Conservation (phyloP, 2,888 invertebrate genomes). For the Blastobasis lacticolella region DNA sequence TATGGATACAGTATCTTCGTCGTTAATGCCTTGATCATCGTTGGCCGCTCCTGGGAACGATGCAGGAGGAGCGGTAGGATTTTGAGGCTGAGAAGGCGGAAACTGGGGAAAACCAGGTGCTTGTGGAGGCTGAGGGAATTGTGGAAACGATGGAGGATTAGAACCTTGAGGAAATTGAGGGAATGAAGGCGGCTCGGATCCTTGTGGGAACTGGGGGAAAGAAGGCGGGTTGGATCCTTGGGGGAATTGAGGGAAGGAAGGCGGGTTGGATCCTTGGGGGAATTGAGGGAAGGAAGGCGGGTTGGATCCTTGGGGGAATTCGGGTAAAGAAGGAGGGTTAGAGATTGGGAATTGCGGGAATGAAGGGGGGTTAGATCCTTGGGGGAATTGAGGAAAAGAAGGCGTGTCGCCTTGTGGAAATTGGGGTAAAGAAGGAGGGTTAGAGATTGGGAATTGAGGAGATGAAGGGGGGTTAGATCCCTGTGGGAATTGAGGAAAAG, state of each 20-base stretch:
- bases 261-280: slow-evolving; percentile 23
- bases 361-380: slow-evolving; percentile 17
- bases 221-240: slow-evolving; percentile 16
- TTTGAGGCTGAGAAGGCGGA: slow-evolving; percentile 23
- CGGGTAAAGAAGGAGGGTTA: slow-evolving; percentile 20
- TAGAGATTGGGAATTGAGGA: slow-evolving; percentile 15
- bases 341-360: slow-evolving; percentile 26
- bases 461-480: slow-evolving; percentile 19
- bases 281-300: slow-evolving; percentile 10
- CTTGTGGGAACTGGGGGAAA: slow-evolving; percentile 16
- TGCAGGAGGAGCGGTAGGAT: slow-evolving; percentile 31
- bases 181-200: slow-evolving; percentile 19
- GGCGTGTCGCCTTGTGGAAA: slow-evolving; percentile 18
- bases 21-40: slow-evolving; percentile 44
- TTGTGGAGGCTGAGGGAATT: slow-evolving; percentile 22
- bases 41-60: slow-evolving; percentile 34
- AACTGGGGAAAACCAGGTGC: slow-evolving; percentile 22
- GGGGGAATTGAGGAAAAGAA: slow-evolving; percentile 10
- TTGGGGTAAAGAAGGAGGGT: background rate
- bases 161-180: slow-evolving; percentile 23
- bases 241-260: slow-evolving; percentile 18
- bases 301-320: slow-evolving; percentile 19
- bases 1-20: slow-evolving; percentile 62
- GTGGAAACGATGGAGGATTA: slow-evolving; percentile 23
- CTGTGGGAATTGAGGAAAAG: slow-evolving; percentile 9